Evolutionary conservation across 2,888 invertebrate species (phyloP).

Genomic region (Heliconius erato): DNA sequence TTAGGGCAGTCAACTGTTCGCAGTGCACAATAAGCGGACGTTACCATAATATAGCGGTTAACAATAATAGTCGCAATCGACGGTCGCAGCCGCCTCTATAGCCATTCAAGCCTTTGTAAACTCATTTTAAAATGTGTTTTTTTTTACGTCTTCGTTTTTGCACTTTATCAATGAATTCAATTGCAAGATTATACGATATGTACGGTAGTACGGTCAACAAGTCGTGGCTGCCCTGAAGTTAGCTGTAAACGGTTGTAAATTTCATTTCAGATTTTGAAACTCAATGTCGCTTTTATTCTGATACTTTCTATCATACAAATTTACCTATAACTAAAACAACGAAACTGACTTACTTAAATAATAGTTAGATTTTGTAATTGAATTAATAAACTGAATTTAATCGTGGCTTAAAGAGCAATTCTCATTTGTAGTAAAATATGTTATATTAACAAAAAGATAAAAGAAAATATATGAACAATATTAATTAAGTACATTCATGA

Average conservation of each 20-base stretch:
- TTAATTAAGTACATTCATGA: background rate
- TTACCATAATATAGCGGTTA: slow-evolving; percentile 68
- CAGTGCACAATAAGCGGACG: slow-evolving; percentile 81
- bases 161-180: background rate
- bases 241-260: too few relatives aligned
- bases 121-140: slow-evolving; percentile 25
- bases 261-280: too few relatives aligned
- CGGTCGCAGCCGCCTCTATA: slow-evolving; percentile 56
- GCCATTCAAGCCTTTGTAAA: slow-evolving; percentile 49
- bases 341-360: background rate
- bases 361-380: background rate
- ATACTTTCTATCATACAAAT: background rate
- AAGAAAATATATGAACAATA: background rate
- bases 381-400: too few relatives aligned
- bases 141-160: slow-evolving; percentile 21
- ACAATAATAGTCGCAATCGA: slow-evolving; percentile 71
- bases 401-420: background rate
- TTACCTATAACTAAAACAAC: background rate
- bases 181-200: slow-evolving; percentile 3
- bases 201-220: too few relatives aligned
- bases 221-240: too few relatives aligned
- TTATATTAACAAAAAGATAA: too few relatives aligned
- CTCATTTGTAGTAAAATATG: too few relatives aligned
- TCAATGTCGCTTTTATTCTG: background rate
- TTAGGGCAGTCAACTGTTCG: slow-evolving; percentile 69